Evolutionary conservation across 2,888 invertebrate species (phyloP).

Genomic region (Nephrotoma flavescens): DNA sequence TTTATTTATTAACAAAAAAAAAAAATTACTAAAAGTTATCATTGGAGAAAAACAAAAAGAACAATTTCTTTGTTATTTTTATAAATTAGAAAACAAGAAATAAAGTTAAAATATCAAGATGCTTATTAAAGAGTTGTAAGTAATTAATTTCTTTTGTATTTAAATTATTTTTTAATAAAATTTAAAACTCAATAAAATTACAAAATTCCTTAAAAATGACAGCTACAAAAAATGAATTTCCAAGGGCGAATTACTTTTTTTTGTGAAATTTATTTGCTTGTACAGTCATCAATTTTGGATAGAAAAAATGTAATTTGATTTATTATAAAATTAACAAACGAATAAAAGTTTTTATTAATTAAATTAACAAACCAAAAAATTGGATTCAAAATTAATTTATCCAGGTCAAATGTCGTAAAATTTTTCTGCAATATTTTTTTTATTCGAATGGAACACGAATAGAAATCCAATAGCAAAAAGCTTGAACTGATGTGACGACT

Average conservation of each 20-base stretch:
- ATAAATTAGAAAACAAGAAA: background rate
- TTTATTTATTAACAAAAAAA: background rate
- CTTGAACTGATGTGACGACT: background rate
- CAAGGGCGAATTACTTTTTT: background rate
- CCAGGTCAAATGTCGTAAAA: background rate
- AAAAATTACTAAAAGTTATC: background rate
- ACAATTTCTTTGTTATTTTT: background rate
- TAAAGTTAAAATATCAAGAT: background rate
- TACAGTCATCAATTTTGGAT: conserved; percentile 6
- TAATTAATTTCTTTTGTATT: background rate
- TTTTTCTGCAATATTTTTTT: background rate
- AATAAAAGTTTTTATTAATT: background rate
- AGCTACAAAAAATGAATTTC: background rate
- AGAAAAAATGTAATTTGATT: background rate
- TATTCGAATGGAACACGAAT: background rate
- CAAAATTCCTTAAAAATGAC: background rate
- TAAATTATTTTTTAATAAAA: background rate
- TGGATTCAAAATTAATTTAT: background rate
- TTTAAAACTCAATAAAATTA: background rate
- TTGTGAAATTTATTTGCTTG: background rate
- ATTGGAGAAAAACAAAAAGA: background rate
- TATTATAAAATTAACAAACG: background rate
- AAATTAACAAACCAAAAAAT: background rate
- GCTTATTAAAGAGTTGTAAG: conserved; percentile 7
- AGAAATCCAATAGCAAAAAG: background rate